Conservation (phyloP, 2,113 vertebrate genomes). For the Phalacrocorax pelagicus region DNA sequence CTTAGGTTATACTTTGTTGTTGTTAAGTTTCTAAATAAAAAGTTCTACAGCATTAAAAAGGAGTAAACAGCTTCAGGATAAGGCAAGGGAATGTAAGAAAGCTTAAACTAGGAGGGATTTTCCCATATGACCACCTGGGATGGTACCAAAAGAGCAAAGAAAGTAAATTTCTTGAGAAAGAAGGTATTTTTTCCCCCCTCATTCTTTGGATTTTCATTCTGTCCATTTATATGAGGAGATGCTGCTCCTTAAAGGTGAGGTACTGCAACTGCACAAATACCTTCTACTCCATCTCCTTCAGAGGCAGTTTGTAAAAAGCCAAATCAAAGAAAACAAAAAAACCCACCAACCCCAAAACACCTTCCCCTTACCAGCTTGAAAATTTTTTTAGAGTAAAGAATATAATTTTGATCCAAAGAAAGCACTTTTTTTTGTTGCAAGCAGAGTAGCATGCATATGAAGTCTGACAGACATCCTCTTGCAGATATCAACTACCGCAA, state of each 20-base stretch:
- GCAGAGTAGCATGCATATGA: not conserved
- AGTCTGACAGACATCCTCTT: not conserved
- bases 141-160: not conserved
- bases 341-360: too few species aligned
- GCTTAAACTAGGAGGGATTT: not conserved
- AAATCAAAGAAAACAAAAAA: too few species aligned
- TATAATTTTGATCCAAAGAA: not conserved
- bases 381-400: not conserved
- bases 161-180: not conserved
- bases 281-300: not conserved
- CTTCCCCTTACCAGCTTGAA: not conserved
- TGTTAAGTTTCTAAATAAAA: not conserved
- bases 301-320: not conserved
- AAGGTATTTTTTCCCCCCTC: not conserved
- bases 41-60: not conserved
- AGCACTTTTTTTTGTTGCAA: not conserved
- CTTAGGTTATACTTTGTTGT: not conserved
- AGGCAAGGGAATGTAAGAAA: not conserved
- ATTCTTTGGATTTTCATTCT: not conserved
- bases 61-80: not conserved
- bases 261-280: not conserved
- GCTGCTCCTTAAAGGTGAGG: not conserved
- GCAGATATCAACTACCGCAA: not conserved
- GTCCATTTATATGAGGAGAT: not conserved
- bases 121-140: not conserved